Percentiles rank a stretch among this genome's conserved stretches.
These are phyloP conservation scores for Prunella strophiata DNA, from an alignment of 2,797 vertebrate species.

Conservation along the genomic window DNA sequence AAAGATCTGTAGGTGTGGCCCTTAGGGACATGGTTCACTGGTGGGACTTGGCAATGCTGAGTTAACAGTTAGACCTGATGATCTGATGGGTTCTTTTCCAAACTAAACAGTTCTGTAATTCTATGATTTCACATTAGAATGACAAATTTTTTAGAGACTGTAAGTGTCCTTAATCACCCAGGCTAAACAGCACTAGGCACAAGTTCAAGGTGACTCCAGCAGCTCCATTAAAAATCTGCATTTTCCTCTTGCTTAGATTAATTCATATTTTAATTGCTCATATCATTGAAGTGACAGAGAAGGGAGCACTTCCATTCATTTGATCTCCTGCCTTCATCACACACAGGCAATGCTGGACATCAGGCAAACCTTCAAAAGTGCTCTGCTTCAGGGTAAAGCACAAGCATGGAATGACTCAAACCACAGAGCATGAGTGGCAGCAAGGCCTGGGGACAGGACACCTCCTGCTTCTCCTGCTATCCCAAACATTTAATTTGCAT, in stretches of 20 bases:
- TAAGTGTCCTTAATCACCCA: conserved; percentile 71
- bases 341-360: conserved; percentile 2
- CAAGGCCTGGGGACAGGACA: neutral
- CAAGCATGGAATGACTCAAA: neutral
- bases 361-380: neutral
- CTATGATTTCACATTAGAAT: neutral
- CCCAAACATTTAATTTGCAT: neutral
- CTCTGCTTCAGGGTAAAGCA: neutral
- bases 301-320: conserved; percentile 56
- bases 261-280: conserved; percentile 74
- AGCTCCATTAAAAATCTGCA: conserved; percentile 56
- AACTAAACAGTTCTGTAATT: neutral
- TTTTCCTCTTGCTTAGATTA: conserved; percentile 73
- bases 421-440: neutral
- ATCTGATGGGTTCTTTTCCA: neutral
- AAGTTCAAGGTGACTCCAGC: conserved; percentile 73
- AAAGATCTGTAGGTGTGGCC: neutral
- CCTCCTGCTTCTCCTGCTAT: neutral
- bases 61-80: neutral
- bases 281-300: conserved; percentile 58
- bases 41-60: neutral
- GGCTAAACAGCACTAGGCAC: neutral
- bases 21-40: neutral
- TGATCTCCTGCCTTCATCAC: conserved; percentile 51
- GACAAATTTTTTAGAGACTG: conserved; percentile 55